Evolutionary conservation across 2,888 invertebrate genomes (phyloP), one percentile per base, ranked within the genome.

Genomic region (Mythimna pallens): DNA sequence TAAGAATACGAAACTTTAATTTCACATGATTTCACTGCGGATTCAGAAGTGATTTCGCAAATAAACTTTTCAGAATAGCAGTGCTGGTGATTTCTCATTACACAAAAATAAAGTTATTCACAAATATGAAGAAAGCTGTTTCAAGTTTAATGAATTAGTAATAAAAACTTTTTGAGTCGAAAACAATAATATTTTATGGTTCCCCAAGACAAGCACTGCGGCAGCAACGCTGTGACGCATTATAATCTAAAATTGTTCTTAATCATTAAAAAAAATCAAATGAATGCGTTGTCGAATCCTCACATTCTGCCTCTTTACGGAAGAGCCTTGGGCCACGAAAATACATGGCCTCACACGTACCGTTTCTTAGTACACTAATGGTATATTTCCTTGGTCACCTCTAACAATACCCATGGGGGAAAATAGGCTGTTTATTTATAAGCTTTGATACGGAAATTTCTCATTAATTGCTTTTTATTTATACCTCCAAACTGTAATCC

Each of bases 381-480:
- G 8, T 55, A 43, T n/a, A 75, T 22, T 63, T 70, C 8, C 14
- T 54, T 22, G 58, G 52, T 36, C 12, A 30, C 22, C 30, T 9
- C 25, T 6, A 8, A 71, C 58, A 59, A 70, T 59, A 54, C 71
- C 47, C 63, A 54, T 14, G 17, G 72, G 58, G 8, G 54, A 59
- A 55, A 50, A 17, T 14, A 17, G 25, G 1, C 12, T 64, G 36
- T 64, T 71, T 76, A 40, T 25, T 43, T 63, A 47, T 14, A 36
- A 1, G 8, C 34, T 25, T 30, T 54, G 63, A 59, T 54, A 64
- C 47, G 59, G 64, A 76, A 64, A 64, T 22, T 59, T 1, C 10
- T 30, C 40, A 72, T 64, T 50, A 71, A 59, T 59, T 78, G 14
- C 3, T 54, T 30, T 22, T 65, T 70, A 78, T 78, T 47, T 71